Conservation (phyloP, 2,888 invertebrate genomes). For the Phrixothrix hirtus region DNA sequence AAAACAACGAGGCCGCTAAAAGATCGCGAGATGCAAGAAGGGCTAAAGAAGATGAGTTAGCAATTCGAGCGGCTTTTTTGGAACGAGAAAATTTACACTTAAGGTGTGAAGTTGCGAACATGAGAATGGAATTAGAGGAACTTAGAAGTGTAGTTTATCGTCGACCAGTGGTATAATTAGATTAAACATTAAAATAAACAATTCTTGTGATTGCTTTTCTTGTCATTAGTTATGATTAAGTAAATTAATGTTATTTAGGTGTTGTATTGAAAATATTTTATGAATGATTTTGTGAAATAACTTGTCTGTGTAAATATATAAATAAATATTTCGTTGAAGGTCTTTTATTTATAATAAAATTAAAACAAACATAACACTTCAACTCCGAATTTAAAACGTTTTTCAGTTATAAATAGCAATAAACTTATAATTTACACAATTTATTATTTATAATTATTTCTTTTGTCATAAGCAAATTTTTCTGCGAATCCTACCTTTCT, state of each 20-base stretch:
- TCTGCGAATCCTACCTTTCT: too few species aligned
- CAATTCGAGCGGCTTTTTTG: slow-evolving; percentile 82
- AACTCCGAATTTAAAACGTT: too few species aligned
- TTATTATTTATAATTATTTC: too few species aligned
- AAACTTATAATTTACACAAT: too few species aligned
- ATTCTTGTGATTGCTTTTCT: slow-evolving; percentile 19
- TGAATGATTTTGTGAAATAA: too few species aligned
- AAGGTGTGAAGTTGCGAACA: slow-evolving; percentile 60
- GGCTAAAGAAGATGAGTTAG: slow-evolving; percentile 89
- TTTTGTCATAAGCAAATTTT: too few species aligned
- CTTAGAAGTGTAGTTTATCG: slow-evolving; percentile 29
- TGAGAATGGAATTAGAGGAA: slow-evolving; percentile 42
- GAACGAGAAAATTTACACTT: slow-evolving; percentile 86
- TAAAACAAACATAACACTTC: too few species aligned
- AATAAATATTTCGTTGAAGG: too few species aligned
- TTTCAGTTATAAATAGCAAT: too few species aligned
- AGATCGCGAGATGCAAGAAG: slow-evolving; percentile 87
- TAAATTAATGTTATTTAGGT: slow-evolving; percentile 3
- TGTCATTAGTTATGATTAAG: slow-evolving; percentile 19
- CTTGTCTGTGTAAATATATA: too few species aligned
- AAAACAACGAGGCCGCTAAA: slow-evolving; percentile 95
- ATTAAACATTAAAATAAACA: not conserved
- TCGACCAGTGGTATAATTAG: slow-evolving; percentile 11
- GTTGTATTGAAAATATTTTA: not conserved
- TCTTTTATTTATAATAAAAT: too few species aligned